These are phyloP conservation scores for Dallia pectoralis DNA, from an alignment of 2,797 vertebrate genomes.

Conservation along the genomic window DNA sequence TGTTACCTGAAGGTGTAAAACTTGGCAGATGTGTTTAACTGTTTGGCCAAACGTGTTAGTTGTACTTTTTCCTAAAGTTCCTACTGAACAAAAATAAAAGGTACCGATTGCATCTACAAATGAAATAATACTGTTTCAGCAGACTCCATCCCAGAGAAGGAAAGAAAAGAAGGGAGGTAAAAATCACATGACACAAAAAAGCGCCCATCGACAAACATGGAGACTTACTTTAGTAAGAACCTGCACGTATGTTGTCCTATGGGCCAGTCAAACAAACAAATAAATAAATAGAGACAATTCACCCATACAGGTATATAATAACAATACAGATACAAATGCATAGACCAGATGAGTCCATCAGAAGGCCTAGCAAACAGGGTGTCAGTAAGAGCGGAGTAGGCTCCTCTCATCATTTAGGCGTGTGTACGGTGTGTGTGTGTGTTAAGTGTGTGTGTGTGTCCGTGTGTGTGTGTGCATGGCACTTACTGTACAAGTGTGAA, in stretches of 20 bases:
- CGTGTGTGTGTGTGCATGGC: slow-evolving; percentile 70
- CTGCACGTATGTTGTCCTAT: slow-evolving; percentile 63
- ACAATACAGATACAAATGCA: slow-evolving; percentile 79
- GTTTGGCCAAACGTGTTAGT: background rate
- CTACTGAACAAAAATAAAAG: slow-evolving; percentile 46
- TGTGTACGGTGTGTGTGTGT: slow-evolving; percentile 41
- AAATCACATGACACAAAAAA: slow-evolving; percentile 43
- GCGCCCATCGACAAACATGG: slow-evolving; percentile 68
- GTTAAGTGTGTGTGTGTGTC: slow-evolving; percentile 37
- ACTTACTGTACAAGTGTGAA: slow-evolving; percentile 70
- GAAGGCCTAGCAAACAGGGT: slow-evolving; percentile 51
- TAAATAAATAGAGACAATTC: slow-evolving; percentile 82
- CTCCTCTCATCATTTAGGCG: slow-evolving; percentile 34
- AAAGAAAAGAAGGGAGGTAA: slow-evolving; percentile 22
- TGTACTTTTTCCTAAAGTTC: slow-evolving; percentile 4
- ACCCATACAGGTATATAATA: slow-evolving; percentile 70
- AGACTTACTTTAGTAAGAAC: slow-evolving; percentile 52
- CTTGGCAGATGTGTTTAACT: background rate
- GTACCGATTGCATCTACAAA: slow-evolving; percentile 74
- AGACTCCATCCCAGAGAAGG: slow-evolving; percentile 17
- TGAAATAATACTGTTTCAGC: slow-evolving; percentile 62
- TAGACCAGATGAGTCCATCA: slow-evolving; percentile 71
- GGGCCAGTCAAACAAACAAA: slow-evolving; percentile 75
- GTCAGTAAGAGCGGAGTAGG: slow-evolving; percentile 30
- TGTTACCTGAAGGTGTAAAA: background rate